Evolutionary conservation across 2,888 invertebrate species (phyloP), one percentile per base, ranked within the genome.

Genomic region (Entomobrya proxima): DNA sequence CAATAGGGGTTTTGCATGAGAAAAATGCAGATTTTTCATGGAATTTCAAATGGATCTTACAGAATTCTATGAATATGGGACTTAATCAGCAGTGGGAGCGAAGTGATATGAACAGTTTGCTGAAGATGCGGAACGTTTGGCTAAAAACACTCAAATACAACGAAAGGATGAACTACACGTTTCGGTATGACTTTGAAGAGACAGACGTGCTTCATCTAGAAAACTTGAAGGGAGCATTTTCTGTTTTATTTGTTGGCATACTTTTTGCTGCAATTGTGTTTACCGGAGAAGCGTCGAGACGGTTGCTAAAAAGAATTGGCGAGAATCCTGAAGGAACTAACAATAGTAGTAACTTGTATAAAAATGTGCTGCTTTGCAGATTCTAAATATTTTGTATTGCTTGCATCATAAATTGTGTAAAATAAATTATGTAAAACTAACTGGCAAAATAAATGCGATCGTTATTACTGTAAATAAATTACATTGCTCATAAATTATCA

Each of bases 171-270:
- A 18, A 15, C 1, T 30, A 37, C 21, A 30, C 35, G 7, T 80
- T 80, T 72, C 52, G 24, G 3, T 69, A 40, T 11, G 27, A 37
- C 11, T 2, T 1, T n/a, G 55, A 21, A 21, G 40, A 32, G 13
- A 15, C 50, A 0, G 55, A 61, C 24, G 72, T 72, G 6, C 75
- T 82, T 0, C 74, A 82, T 61, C 32, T 82, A 15, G 55, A 74
- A 32, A 18, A 82, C 64, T 50, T 82, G 50, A 82, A 82, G 52
- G 81, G 81, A 11, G 81, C 81, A 9, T 81, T 74, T 47, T 35
- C 81, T 30, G 74, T 81, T 0, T 24, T 74, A 13, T 35, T 27
- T 47, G 15, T 32, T 2, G 50, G 50, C 5, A 9, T 30, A 18
- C 4, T 74, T 30, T 74, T 21, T 9, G n/a, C 50, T 2, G 0